These are phyloP conservation scores for Bungarus multicinctus DNA, from an alignment of 2,113 vertebrate genomes.

Conservation along the genomic window DNA sequence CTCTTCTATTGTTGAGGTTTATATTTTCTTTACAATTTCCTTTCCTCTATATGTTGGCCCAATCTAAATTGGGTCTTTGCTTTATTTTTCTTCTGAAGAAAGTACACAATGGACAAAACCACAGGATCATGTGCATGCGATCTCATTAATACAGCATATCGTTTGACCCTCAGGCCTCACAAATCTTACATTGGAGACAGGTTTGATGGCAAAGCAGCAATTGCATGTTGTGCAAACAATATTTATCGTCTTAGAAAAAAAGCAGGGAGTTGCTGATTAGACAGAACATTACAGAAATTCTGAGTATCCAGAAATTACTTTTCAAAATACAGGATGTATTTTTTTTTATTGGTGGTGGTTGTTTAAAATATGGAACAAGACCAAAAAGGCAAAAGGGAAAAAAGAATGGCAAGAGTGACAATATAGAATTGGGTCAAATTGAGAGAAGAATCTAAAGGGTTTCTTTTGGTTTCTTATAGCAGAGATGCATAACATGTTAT, in stretches of 20 bases:
- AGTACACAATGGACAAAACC: not conserved
- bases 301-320: not conserved
- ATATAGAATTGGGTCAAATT: slow-evolving; percentile 34
- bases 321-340: slow-evolving; percentile 30
- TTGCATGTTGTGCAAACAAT: slow-evolving; percentile 1
- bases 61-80: not conserved
- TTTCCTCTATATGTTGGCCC: not conserved
- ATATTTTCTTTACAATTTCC: not conserved
- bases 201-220: not conserved
- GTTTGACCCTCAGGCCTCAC: not conserved
- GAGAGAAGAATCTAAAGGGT: slow-evolving; percentile 35
- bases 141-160: not conserved
- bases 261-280: slow-evolving; percentile 49
- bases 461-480: slow-evolving; percentile 7
- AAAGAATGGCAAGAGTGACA: slow-evolving; percentile 31
- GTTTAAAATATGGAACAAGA: slow-evolving; percentile 3
- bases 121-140: not conserved
- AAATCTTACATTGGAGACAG: not conserved
- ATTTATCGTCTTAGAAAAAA: slow-evolving; percentile 31
- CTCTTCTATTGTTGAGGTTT: not conserved
- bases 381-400: not conserved
- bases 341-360: slow-evolving; percentile 18
- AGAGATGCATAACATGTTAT: slow-evolving; percentile 22
- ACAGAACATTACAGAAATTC: slow-evolving; percentile 46
- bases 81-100: not conserved